Base-by-base conservation (phyloP, 2,888 invertebrate genomes). In the Podabrus alpinus region DNA sequence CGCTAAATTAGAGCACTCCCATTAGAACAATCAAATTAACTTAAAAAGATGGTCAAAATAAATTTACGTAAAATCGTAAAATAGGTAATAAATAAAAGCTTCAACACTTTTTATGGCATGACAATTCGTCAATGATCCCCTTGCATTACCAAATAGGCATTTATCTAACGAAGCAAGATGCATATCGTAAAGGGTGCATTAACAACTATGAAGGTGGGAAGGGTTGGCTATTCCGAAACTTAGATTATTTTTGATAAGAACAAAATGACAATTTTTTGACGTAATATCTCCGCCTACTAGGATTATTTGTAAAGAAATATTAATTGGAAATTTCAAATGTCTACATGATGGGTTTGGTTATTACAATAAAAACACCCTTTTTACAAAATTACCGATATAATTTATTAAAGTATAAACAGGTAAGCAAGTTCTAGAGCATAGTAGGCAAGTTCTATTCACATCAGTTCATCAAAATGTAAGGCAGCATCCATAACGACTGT, bases 241-340 rank as follows among this genome's bases (percentile, higher is more conserved):
- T 25, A 78, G 81, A 81, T 80, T 71, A 73, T 73, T 59, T 66
- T 15, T 68, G 80, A 81, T 80, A 80, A 79, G 78, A 80, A 81
- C 77, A 75, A 79, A 81, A 79, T 80, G 81, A 81, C 81, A 81
- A 79, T 79, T 81, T 81, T 81, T 68, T 79, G 82, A 80, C 81
- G 79, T 73, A 69, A 64, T 59, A 67, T 67, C 79, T 78, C 79
- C 79, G 68, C 77, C 78, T 70, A 25, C 67, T 9, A 3, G 11
- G 21, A 17, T 68, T n/a, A n/a, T 60, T 66, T 15, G 29, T 66
- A 67, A 61, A 64, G 45, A 25, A 59, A 72, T 68, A 75, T 72
- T 75, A 75, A 75, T 75, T 69, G 69, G 74, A 68, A 72, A 72
- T 67, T 68, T 59, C 25, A 19, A 60, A 68, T 69, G 70, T 69